phyloP scores from a whole-genome alignment of 2,888 invertebrate species.

The Drosophila robusta region DNA sequence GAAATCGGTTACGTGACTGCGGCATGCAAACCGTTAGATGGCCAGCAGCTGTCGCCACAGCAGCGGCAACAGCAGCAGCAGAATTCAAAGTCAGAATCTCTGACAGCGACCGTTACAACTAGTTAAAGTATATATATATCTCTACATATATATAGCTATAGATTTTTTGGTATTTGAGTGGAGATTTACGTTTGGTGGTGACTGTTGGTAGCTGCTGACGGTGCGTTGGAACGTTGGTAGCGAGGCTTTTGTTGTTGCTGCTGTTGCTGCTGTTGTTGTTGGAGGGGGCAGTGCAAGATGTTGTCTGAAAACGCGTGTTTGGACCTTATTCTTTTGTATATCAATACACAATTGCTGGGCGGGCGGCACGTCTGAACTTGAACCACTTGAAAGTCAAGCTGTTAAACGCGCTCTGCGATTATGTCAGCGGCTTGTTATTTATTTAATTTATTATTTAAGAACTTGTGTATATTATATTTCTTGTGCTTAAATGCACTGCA shows the following conservation, averaged over 20 bases:
- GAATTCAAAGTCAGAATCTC: conserved; percentile 47
- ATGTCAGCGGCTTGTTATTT: conserved; percentile 57
- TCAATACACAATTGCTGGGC: conserved; percentile 68
- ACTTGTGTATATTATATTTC: conserved; percentile 9
- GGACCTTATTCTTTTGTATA: conserved; percentile 62
- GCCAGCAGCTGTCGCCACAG: conserved; percentile 68
- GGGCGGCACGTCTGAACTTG: conserved; percentile 76
- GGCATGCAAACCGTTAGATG: conserved; percentile 66
- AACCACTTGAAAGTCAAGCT: conserved; percentile 43
- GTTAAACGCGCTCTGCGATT: conserved; percentile 49
- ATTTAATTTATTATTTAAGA: conserved; percentile 9
- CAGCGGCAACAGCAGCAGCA: conserved; percentile 12
- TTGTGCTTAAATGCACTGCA: conserved; percentile 31
- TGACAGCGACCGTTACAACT: conserved; percentile 45
- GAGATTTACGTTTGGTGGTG: conserved; percentile 65
- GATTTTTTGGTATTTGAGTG: conserved; percentile 8
- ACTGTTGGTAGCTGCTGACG: conserved; percentile 37
- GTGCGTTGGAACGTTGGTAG: conserved; percentile 53
- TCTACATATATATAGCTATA: neutral
- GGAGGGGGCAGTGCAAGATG: conserved; percentile 61
- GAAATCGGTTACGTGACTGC: conserved; percentile 74
- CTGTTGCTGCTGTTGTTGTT: conserved; percentile 21
- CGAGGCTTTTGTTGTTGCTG: conserved; percentile 14
- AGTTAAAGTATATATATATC: conserved; percentile 22
- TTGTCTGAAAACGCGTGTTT: conserved; percentile 59